Conservation (phyloP, 2,888 invertebrate species). For the Adelphocoris suturalis region DNA sequence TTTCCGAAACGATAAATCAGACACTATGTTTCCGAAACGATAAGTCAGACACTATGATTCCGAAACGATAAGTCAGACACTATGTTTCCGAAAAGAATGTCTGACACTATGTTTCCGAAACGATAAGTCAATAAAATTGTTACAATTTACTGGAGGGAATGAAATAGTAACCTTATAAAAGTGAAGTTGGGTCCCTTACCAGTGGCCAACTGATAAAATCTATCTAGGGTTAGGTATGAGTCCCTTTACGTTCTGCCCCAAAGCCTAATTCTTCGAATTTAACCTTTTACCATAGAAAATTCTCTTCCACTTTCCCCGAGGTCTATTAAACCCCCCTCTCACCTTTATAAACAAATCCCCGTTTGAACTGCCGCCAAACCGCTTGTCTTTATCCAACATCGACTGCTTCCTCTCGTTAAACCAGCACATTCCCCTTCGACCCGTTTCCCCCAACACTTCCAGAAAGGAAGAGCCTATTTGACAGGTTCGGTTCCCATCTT, state of each 20-base stretch:
- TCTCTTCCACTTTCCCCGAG: conserved; percentile 29
- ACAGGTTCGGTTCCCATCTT: conserved; percentile 56
- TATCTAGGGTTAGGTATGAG: background rate
- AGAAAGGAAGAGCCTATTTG: conserved; percentile 58
- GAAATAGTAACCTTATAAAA: too few species aligned
- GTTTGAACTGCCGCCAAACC: conserved; percentile 68
- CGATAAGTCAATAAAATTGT: too few species aligned
- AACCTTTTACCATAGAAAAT: conserved; percentile 41
- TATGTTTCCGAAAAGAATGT: too few species aligned
- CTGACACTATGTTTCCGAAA: too few species aligned
- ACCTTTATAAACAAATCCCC: conserved; percentile 68
- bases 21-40: too few species aligned
- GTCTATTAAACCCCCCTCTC: conserved; percentile 54
- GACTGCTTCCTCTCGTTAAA: conserved; percentile 56
- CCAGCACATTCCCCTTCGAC: background rate
- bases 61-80: too few species aligned
- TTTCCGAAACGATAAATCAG: too few species aligned
- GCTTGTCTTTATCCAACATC: conserved; percentile 66
- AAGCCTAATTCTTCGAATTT: background rate
- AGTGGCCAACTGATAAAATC: background rate
- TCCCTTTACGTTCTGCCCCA: background rate
- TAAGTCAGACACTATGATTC: too few species aligned
- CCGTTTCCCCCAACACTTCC: conserved; percentile 44
- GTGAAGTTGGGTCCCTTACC: background rate
- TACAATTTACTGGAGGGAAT: too few species aligned